Percentiles rank a stretch among this genome's conserved stretches.
Evolutionary conservation across 2,113 vertebrate genomes (phyloP).

Genomic region (Myiopsitta monachus): DNA sequence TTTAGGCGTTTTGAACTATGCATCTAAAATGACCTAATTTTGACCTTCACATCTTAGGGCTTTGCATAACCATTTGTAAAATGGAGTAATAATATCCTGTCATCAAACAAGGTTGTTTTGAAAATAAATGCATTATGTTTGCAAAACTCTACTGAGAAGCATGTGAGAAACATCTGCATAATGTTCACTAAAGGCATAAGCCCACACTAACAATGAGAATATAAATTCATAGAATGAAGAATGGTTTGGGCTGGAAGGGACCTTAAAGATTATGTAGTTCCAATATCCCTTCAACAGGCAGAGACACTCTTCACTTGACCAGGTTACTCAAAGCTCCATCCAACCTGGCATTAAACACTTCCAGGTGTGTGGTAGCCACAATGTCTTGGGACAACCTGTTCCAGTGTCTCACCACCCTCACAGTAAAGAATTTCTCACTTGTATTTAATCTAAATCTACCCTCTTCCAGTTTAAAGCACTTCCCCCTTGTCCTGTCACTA

Average conservation of each 20-base stretch:
- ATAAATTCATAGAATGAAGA: neutral
- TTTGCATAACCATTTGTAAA: neutral
- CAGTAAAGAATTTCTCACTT: neutral
- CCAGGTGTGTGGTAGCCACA: neutral
- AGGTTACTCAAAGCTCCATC: neutral
- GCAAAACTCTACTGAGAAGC: neutral
- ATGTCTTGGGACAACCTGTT: neutral
- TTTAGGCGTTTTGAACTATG: neutral
- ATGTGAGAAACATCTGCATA: neutral
- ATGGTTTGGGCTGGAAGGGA: neutral
- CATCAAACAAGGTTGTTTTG: neutral
- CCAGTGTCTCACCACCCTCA: neutral
- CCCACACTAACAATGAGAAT: neutral
- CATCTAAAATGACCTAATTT: neutral
- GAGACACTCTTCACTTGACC: neutral
- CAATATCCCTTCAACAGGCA: neutral
- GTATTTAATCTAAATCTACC: neutral
- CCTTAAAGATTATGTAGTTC: neutral
- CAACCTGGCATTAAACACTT: neutral
- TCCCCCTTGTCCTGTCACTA: neutral
- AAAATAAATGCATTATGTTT: conserved; percentile 1
- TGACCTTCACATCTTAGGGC: neutral
- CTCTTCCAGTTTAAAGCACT: neutral
- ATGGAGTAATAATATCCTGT: neutral
- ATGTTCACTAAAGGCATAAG: neutral